Evolutionary conservation across 2,797 vertebrate genomes (phyloP).

Genomic region (Cossypha heuglini): DNA sequence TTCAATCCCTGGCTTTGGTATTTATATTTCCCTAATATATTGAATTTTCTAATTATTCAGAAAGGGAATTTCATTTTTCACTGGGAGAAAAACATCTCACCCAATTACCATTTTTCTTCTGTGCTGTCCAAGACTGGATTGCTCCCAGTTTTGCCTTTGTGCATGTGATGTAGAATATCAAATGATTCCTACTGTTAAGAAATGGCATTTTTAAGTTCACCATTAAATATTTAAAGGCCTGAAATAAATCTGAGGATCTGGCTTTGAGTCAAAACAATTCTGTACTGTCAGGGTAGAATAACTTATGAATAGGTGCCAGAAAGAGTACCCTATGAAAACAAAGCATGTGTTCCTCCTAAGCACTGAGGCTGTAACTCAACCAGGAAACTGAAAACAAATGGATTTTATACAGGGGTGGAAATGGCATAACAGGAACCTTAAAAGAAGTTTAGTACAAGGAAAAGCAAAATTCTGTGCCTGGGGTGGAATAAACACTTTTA

Average conservation of each 20-base stretch:
- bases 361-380: background rate
- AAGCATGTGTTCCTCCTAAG: fast-evolving
- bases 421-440: background rate
- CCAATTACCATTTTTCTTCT: background rate
- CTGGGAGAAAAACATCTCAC: background rate
- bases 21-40: background rate
- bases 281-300: background rate
- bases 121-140: background rate
- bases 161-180: background rate
- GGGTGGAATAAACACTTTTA: background rate
- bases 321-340: background rate
- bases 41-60: background rate
- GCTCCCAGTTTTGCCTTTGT: background rate
- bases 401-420: background rate
- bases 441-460: background rate
- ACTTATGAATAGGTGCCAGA: background rate
- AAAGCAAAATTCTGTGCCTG: background rate
- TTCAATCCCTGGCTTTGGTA: background rate
- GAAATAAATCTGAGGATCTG: background rate
- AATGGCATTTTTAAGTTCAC: background rate
- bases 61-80: background rate
- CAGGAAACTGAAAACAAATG: background rate
- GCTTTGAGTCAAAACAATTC: background rate
- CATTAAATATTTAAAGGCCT: background rate
- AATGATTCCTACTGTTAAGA: background rate